Percentiles rank a stretch among this genome's conserved stretches.
Conservation (phyloP, 2,888 invertebrate genomes). For the Zaprionus lineosus region DNA sequence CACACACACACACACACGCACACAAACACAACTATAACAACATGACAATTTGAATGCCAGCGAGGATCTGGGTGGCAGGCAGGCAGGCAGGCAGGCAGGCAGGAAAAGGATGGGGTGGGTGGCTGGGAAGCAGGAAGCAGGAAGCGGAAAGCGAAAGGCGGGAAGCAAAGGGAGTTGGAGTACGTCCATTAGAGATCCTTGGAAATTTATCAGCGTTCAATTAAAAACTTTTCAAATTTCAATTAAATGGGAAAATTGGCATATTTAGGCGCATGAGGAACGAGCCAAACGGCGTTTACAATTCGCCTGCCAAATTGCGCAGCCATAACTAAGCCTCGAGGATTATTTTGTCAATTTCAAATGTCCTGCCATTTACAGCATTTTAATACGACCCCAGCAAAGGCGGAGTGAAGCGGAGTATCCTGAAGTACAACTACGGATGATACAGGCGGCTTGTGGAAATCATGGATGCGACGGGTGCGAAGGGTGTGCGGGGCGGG, state of each 20-base stretch:
- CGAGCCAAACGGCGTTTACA: conserved; percentile 36
- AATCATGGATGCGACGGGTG: too few relatives aligned
- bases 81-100: conserved; percentile 1
- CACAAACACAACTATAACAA: conserved; percentile 72
- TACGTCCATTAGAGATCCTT: conserved; percentile 44
- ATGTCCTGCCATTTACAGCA: conserved; percentile 77
- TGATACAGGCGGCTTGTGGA: too few relatives aligned
- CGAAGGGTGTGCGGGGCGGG: too few relatives aligned
- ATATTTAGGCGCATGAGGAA: conserved; percentile 72
- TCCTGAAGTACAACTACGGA: too few relatives aligned
- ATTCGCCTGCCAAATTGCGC: conserved; percentile 37
- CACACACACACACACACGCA: too few relatives aligned
- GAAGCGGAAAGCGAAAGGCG: not conserved
- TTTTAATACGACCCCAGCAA: conserved; percentile 66
- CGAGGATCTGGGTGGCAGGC: not conserved
- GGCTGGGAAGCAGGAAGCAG: conserved; percentile 3
- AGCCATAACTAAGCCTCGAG: conserved; percentile 72
- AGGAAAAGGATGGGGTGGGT: not conserved
- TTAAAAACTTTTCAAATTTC: conserved; percentile 80
- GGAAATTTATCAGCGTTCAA: conserved; percentile 74
- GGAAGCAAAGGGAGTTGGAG: not conserved
- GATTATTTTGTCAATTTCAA: conserved; percentile 79
- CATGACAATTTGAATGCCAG: conserved; percentile 48
- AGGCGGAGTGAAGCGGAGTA: too few relatives aligned
- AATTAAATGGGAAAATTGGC: conserved; percentile 78